Evolutionary conservation across 2,888 invertebrate species (phyloP).

Genomic region (Acanthosepion pharaonis): DNA sequence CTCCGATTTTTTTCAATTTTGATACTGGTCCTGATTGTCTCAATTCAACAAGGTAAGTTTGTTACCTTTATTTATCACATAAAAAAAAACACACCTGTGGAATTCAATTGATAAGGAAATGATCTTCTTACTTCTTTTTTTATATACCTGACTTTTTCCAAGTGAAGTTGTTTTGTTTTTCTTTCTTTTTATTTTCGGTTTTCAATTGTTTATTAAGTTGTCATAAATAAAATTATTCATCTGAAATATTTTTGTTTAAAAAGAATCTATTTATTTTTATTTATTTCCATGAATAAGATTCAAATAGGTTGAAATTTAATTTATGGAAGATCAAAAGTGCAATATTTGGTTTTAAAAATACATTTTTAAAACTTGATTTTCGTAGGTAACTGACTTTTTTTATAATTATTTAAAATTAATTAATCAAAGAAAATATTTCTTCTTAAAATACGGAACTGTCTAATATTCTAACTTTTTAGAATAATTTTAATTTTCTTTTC

Average conservation of each 20-base stretch:
- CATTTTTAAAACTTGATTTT: too few relatives aligned
- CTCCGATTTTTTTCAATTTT: not conserved
- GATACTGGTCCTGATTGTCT: not conserved
- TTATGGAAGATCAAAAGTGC: not conserved
- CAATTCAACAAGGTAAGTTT: not conserved
- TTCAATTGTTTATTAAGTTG: not conserved
- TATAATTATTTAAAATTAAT: too few relatives aligned
- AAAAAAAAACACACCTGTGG: not conserved
- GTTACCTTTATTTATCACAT: not conserved
- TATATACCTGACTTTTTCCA: not conserved
- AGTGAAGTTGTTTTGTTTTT: not conserved
- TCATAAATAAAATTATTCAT: not conserved
- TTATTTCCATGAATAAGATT: not conserved
- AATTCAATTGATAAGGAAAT: not conserved
- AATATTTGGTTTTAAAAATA: not conserved
- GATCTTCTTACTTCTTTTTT: not conserved
- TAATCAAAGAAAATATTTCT: too few relatives aligned
- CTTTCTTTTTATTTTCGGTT: not conserved
- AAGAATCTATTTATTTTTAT: not conserved
- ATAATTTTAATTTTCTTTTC: too few relatives aligned
- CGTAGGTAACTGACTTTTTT: too few relatives aligned
- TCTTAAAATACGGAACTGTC: too few relatives aligned
- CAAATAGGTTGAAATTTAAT: not conserved
- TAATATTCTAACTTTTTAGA: too few relatives aligned
- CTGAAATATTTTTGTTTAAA: not conserved